Base-by-base conservation (phyloP, 2,113 vertebrate genomes). In the Phocoena sinus region DNA sequence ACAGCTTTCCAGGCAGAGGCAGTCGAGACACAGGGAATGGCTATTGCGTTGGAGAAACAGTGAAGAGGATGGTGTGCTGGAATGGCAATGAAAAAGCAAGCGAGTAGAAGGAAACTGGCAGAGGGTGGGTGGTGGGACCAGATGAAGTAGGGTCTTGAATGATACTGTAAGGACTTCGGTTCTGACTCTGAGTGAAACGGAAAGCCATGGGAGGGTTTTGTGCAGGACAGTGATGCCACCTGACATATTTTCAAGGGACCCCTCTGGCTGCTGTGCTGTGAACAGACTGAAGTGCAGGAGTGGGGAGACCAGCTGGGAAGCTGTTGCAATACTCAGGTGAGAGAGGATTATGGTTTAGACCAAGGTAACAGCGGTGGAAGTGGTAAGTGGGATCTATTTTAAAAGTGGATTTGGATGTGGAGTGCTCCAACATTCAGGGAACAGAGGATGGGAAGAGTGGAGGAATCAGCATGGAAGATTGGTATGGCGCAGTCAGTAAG, bases 1-100 rank as follows among this genome's bases (percentile, higher is more conserved):
- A 94, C 56, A 89, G 63, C 81, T 83, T 97, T 90, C 71, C 8
- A 81, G 81, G 58, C 56, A 90, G 91, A 97, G 58, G 53, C 80
- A 67, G 20, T 1, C 8, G 44, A 44, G 44, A 85, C 76, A 67
- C 60, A 82, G 82, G 82, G 93, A 95, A 53, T 65, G 9, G 33
- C 77, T 60, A 15, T 21, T 60, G 36, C 67, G 58, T 90, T 77
- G 95, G 82, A 92, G 74, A 79, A 88, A 90, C n/a, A 56, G 76
- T 11, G 4, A 33, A 86, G 88, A 94, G 41, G n/a, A 50, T n/a
- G 60, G 23, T 44, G 33, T 91, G 31, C 18, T 28, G 50, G 65
- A 79, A 41, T n/a, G 26, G 6, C 67, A 80, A 8, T 12, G 81
- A 87, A 82, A 85, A 94, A 83, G 21, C 26, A 58, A 63, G 58